phyloP scores from a whole-genome alignment of 2,797 vertebrate genomes.

The Myotis findleyi region DNA sequence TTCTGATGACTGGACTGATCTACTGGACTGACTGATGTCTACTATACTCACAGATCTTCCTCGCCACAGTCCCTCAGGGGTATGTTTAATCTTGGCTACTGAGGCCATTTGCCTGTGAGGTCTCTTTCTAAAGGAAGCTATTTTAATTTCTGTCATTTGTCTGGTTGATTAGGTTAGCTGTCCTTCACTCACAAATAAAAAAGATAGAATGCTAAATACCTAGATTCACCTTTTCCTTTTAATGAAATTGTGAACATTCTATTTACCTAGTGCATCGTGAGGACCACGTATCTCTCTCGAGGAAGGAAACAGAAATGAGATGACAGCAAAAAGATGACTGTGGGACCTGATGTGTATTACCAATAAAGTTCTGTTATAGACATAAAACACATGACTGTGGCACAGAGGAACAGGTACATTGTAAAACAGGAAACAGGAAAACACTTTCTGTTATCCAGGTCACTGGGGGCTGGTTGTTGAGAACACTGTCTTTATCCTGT shows the following conservation, averaged over 20 bases:
- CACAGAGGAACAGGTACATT: background rate
- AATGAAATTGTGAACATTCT: constrained; percentile 16
- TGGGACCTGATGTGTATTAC: background rate
- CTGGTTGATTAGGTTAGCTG: constrained; percentile 27
- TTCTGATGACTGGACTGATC: background rate
- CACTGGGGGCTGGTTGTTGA: background rate
- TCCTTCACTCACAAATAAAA: constrained; percentile 59
- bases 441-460: background rate
- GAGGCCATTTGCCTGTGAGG: constrained; percentile 27
- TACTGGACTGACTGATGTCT: background rate
- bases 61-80: background rate
- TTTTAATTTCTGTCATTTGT: constrained; percentile 50
- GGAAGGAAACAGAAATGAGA: background rate
- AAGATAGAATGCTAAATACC: constrained; percentile 33
- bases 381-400: background rate
- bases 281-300: background rate
- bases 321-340: background rate
- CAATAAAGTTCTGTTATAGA: background rate
- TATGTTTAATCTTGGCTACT: constrained; percentile 45
- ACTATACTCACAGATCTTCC: constrained; percentile 40
- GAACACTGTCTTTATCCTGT: background rate
- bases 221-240: background rate
- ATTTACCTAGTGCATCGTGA: background rate
- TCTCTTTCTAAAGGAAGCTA: constrained; percentile 50
- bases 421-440: background rate